Conservation (phyloP, 2,888 invertebrate genomes). For the Acrobasis repandana region DNA sequence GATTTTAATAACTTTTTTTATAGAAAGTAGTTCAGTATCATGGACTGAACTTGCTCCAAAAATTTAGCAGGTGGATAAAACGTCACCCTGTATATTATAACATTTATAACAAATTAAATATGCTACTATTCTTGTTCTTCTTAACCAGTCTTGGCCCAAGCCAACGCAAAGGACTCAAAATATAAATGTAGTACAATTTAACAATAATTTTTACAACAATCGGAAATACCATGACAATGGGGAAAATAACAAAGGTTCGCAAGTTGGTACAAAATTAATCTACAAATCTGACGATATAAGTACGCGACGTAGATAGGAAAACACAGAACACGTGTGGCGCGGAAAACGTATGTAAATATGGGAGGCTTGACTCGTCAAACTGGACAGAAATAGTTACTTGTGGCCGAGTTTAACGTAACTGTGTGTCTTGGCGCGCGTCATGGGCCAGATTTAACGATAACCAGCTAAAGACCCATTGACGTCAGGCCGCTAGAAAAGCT, state of each 20-base stretch:
- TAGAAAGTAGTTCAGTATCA: too few species aligned
- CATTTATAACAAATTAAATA: too few species aligned
- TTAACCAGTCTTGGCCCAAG: too few species aligned
- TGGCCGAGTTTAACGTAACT: background rate
- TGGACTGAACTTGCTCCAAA: too few species aligned
- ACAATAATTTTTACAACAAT: too few species aligned
- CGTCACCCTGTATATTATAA: too few species aligned
- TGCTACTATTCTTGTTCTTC: too few species aligned
- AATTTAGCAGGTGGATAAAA: too few species aligned
- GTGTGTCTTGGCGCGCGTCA: background rate
- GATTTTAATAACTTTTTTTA: too few species aligned
- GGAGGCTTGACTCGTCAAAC: background rate
- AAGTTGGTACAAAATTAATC: background rate
- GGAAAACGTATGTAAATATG: background rate
- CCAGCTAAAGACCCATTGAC: constrained; percentile 7
- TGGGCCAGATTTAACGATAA: background rate
- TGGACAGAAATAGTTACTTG: constrained; percentile 7
- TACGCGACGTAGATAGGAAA: constrained; percentile 1
- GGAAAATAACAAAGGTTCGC: background rate
- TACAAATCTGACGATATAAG: background rate
- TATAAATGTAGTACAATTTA: too few species aligned
- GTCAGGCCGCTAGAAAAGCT: background rate
- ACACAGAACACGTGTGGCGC: constrained; percentile 3
- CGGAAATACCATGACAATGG: too few species aligned
- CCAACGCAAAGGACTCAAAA: too few species aligned